These are phyloP conservation scores for Corvus cornix DNA, from an alignment of 2,113 vertebrate species.

Conservation along the genomic window DNA sequence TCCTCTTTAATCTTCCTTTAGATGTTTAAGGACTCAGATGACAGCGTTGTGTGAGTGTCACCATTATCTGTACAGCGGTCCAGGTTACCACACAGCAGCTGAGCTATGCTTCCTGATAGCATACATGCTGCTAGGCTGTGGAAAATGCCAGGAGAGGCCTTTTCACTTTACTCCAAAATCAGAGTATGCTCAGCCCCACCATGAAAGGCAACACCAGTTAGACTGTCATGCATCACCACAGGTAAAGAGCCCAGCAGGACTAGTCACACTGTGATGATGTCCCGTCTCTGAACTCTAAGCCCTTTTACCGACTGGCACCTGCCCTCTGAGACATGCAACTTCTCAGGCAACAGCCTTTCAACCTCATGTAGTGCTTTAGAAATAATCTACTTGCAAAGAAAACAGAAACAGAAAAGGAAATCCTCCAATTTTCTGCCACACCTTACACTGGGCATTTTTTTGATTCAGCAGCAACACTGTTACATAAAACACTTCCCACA, in stretches of 20 bases:
- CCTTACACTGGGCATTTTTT: neutral
- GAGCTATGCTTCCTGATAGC: neutral
- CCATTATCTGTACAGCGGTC: neutral
- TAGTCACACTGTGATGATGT: neutral
- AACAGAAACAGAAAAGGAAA: constrained; percentile 20
- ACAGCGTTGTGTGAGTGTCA: accelerated
- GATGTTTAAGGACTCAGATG: neutral
- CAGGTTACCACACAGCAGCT: neutral
- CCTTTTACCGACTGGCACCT: neutral
- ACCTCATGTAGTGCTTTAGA: neutral
- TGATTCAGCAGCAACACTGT: neutral
- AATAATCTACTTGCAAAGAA: constrained; percentile 3
- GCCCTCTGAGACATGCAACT: neutral
- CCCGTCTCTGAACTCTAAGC: neutral
- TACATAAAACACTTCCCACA: neutral
- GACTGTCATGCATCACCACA: accelerated
- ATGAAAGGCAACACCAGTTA: neutral
- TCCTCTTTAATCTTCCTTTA: neutral
- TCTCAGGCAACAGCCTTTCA: neutral
- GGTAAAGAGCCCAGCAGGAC: neutral
- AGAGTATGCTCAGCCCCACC: neutral
- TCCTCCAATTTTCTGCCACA: neutral
- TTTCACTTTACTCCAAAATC: neutral
- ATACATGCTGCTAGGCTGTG: neutral
- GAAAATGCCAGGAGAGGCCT: neutral